Evolutionary conservation across 2,113 vertebrate species (phyloP).

Genomic region (Pseudorhombus dupliciocellatus): DNA sequence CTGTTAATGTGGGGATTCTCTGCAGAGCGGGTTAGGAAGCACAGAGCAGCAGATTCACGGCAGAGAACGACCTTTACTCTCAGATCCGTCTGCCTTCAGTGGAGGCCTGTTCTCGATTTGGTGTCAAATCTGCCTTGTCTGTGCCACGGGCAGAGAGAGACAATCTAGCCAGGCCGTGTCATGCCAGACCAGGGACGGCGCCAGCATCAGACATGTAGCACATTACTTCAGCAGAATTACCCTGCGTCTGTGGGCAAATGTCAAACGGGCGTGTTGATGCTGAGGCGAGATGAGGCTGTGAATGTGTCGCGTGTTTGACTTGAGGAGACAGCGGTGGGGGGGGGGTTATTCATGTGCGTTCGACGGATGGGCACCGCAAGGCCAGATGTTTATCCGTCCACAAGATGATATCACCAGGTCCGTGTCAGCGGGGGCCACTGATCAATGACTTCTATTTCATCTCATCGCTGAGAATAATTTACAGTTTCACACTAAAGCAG

Average conservation of each 20-base stretch:
- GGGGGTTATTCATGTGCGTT: conserved; percentile 43
- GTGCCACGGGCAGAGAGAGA: conserved; percentile 23
- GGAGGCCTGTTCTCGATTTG: too few relatives aligned
- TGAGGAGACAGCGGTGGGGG: conserved; percentile 24
- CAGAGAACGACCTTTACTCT: too few relatives aligned
- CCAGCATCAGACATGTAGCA: conserved; percentile 65
- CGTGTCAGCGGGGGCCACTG: conserved; percentile 31
- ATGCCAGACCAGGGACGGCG: conserved; percentile 44
- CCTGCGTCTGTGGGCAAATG: conserved; percentile 49
- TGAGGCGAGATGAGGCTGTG: conserved; percentile 16
- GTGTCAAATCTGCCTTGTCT: background rate
- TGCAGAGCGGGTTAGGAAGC: background rate
- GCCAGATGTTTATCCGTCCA: conserved; percentile 50
- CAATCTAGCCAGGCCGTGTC: conserved; percentile 25
- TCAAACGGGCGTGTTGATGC: conserved; percentile 37
- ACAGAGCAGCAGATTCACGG: too few relatives aligned
- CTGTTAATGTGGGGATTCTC: background rate
- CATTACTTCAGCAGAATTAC: conserved; percentile 75
- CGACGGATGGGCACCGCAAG: conserved; percentile 30
- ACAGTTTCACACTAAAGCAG: too few relatives aligned
- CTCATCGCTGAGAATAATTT: background rate
- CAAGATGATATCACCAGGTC: conserved; percentile 44
- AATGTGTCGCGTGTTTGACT: conserved; percentile 2
- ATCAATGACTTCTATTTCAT: conserved; percentile 21
- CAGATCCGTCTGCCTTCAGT: too few relatives aligned